A percentile compares a stretch with the other conserved stretches of the same genome.
These are phyloP conservation scores for Corvus moneduloides DNA, from an alignment of 2,113 vertebrate genomes.

Conservation along the genomic window DNA sequence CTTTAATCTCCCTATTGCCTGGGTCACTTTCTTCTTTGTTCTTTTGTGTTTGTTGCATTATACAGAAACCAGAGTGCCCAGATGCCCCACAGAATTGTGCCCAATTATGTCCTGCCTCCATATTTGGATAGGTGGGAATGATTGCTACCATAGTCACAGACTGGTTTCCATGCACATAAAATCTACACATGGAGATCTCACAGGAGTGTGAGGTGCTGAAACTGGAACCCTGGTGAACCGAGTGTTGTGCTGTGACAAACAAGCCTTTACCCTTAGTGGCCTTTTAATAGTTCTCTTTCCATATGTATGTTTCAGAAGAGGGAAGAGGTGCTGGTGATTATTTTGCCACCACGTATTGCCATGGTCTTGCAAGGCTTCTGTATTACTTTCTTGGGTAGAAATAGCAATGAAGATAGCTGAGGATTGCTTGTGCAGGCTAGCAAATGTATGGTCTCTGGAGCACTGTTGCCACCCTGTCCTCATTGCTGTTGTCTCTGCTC, in stretches of 20 bases:
- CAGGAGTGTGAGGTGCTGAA: background rate
- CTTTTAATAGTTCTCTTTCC: background rate
- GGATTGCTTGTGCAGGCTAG: background rate
- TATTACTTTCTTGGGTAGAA: background rate
- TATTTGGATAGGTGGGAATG: background rate
- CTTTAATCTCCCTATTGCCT: background rate
- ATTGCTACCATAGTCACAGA: background rate
- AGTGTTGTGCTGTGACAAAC: background rate
- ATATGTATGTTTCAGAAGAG: background rate
- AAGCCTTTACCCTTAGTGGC: background rate
- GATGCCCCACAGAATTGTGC: background rate
- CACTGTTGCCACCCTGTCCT: background rate
- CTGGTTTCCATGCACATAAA: background rate
- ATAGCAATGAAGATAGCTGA: background rate
- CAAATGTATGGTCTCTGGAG: background rate
- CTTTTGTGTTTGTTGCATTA: background rate
- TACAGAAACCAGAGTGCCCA: background rate
- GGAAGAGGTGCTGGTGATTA: background rate
- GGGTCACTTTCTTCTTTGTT: background rate
- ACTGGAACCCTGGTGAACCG: background rate
- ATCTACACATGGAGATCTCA: background rate
- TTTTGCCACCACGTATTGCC: background rate
- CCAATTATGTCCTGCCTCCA: rapidly evolving
- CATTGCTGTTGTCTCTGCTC: background rate
- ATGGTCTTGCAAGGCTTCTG: background rate